These are phyloP conservation scores for Notodonta dromedarius DNA, from an alignment of 2,888 invertebrate genomes.

Conservation along the genomic window DNA sequence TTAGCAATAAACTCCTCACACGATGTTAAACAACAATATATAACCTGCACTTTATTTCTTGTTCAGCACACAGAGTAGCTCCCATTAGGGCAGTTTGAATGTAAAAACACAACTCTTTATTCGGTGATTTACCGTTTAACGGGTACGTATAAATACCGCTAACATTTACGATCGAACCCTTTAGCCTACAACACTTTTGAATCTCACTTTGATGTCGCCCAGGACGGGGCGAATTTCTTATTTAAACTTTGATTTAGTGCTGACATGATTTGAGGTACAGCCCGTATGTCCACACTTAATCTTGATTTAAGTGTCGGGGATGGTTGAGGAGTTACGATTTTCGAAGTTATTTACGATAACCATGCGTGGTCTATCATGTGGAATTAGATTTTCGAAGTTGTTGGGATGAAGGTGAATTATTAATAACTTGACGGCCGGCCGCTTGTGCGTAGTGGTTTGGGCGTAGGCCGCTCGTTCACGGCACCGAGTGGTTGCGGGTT, in stretches of 20 bases:
- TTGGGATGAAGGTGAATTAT: background rate
- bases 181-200: conserved; percentile 49
- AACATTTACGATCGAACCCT: conserved; percentile 55
- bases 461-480: too few relatives aligned
- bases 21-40: conserved; percentile 6
- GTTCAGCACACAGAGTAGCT: conserved; percentile 24
- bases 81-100: conserved; percentile 46
- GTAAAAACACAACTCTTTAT: conserved; percentile 44
- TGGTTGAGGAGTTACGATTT: conserved; percentile 63
- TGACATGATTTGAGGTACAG: conserved; percentile 73
- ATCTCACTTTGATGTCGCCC: conserved; percentile 71
- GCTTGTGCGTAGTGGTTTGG: too few relatives aligned
- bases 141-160: conserved; percentile 42
- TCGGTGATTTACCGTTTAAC: conserved; percentile 45
- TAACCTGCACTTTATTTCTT: conserved; percentile 9
- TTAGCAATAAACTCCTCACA: background rate
- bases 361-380: conserved; percentile 48
- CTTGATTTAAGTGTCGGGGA: conserved; percentile 76
- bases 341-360: conserved; percentile 66
- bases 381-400: conserved; percentile 16
- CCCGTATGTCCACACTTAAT: conserved; percentile 71
- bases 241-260: conserved; percentile 73
- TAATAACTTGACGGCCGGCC: too few relatives aligned
- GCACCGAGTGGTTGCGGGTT: too few relatives aligned
- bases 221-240: conserved; percentile 73